Evolutionary conservation across 2,113 vertebrate species (phyloP).

Genomic region (Pachycephala philippinensis): DNA sequence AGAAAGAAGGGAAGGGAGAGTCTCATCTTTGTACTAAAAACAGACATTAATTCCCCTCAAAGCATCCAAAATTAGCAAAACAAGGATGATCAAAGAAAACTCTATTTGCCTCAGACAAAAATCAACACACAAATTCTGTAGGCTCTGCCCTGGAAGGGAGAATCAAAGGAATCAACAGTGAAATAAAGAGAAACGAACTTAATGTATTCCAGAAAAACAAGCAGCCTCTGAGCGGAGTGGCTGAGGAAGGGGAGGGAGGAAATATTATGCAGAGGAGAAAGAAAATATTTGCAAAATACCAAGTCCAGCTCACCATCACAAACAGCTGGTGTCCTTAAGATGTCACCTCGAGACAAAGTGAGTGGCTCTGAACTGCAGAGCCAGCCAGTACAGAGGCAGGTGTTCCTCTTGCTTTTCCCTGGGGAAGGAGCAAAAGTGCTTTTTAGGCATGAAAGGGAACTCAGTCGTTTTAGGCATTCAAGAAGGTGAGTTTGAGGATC

Average conservation of each 20-base stretch:
- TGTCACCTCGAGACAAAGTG: background rate
- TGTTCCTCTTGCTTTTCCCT: background rate
- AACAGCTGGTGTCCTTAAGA: background rate
- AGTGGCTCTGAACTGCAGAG: background rate
- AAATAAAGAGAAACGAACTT: background rate
- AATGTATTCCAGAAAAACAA: background rate
- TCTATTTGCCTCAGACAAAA: background rate
- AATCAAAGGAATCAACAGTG: conserved; percentile 1
- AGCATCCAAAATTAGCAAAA: background rate
- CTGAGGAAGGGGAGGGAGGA: background rate
- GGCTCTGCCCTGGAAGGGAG: background rate
- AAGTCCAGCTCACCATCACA: background rate
- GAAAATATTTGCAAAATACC: background rate
- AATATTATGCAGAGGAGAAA: background rate
- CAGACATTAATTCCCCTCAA: background rate
- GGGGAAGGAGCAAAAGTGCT: background rate
- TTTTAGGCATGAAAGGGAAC: background rate
- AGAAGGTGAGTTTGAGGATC: background rate
- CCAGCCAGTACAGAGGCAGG: background rate
- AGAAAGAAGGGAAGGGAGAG: background rate
- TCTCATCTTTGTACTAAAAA: background rate
- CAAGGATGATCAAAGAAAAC: background rate
- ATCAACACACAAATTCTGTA: background rate
- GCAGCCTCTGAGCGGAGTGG: background rate
- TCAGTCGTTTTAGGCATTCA: background rate